These are phyloP conservation scores for Hypomesus transpacificus DNA, from an alignment of 2,113 vertebrate species.

Conservation along the genomic window DNA sequence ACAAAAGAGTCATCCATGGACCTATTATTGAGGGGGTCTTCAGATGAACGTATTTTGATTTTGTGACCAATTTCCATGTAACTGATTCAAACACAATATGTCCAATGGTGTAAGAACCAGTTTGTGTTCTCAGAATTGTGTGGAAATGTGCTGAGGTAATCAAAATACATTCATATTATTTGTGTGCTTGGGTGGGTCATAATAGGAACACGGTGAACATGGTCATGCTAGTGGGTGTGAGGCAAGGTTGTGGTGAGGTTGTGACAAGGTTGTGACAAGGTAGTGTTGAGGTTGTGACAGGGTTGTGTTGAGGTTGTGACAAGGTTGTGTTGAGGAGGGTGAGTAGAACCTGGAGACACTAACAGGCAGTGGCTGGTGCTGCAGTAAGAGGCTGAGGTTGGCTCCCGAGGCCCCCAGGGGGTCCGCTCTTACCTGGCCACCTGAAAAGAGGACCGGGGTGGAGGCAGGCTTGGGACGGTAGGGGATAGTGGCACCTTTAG, in stretches of 20 bases:
- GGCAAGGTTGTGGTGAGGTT: slow-evolving; percentile 29
- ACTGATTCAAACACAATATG: too few relatives aligned
- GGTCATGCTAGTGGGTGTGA: slow-evolving; percentile 7
- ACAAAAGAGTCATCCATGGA: too few relatives aligned
- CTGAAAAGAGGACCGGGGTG: slow-evolving; percentile 99
- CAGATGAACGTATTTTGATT: too few relatives aligned
- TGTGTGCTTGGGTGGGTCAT: too few relatives aligned
- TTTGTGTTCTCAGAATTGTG: too few relatives aligned
- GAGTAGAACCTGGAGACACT: slow-evolving; percentile 97
- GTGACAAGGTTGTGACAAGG: slow-evolving; percentile 57
- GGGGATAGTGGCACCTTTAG: slow-evolving; percentile 99
- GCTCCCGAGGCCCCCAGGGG: slow-evolving; percentile 98
- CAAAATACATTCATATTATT: too few relatives aligned
- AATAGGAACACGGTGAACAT: too few relatives aligned
- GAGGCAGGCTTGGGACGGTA: slow-evolving; percentile 99
- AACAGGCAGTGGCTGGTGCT: slow-evolving; percentile 99
- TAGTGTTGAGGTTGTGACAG: slow-evolving; percentile 55
- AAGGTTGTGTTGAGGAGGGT: slow-evolving; percentile 82
- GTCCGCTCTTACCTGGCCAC: slow-evolving; percentile 99
- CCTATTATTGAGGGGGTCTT: too few relatives aligned
- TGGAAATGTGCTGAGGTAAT: too few relatives aligned
- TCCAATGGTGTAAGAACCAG: too few relatives aligned
- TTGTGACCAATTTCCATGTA: too few relatives aligned
- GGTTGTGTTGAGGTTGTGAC: slow-evolving; percentile 69
- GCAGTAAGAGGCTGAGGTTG: slow-evolving; percentile 99